phyloP scores from a whole-genome alignment of 2,797 vertebrate species.

The Scleropages formosus region DNA sequence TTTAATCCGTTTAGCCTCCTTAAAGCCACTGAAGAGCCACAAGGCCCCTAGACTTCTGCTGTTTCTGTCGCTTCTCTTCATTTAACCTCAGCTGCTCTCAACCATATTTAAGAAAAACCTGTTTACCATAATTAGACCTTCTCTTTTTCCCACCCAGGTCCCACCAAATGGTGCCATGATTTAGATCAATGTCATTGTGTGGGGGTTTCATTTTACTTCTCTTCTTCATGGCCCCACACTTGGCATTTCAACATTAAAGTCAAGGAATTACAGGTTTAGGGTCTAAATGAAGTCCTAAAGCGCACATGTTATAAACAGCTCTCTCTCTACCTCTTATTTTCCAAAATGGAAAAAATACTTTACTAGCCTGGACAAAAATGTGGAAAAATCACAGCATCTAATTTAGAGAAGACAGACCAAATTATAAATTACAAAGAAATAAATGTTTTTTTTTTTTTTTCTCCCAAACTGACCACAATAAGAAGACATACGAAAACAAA shows the following conservation, averaged over 20 bases:
- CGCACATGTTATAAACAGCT: no score
- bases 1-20: conserved; percentile 24
- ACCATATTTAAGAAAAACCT: not conserved
- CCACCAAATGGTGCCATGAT: not conserved
- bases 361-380: not conserved
- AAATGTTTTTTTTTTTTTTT: not conserved
- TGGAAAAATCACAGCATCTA: not conserved
- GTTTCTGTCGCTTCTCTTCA: not conserved
- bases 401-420: not conserved
- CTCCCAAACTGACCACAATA: not conserved
- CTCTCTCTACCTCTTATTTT: no score
- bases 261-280: not conserved
- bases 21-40: not conserved
- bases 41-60: not conserved
- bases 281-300: not conserved
- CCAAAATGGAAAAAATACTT: not conserved
- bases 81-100: not conserved
- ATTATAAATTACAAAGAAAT: not conserved
- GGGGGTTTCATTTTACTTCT: not conserved
- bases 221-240: no score
- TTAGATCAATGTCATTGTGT: not conserved
- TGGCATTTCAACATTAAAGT: not conserved
- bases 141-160: no score
- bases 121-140: not conserved
- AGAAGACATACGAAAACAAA: no score